A percentile compares a stretch with the other conserved stretches of the same genome.
phyloP scores from a whole-genome alignment of 2,797 vertebrate species.

The Myripristis murdjan region DNA sequence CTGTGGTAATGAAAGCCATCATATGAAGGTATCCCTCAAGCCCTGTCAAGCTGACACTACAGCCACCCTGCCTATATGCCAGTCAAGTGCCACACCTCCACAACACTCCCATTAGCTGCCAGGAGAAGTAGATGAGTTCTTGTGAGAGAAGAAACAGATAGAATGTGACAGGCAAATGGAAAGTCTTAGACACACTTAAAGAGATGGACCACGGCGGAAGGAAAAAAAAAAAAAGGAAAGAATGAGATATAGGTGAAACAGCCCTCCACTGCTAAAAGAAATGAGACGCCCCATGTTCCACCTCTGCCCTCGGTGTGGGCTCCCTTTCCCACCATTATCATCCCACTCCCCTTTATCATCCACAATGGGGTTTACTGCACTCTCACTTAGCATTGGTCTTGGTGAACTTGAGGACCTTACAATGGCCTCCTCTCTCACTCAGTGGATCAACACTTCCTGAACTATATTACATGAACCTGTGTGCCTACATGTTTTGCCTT shows the following conservation, averaged over 20 bases:
- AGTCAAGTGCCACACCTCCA: slow-evolving; percentile 47
- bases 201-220: slow-evolving; percentile 11
- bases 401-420: no score
- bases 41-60: slow-evolving; percentile 17
- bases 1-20: slow-evolving; percentile 25
- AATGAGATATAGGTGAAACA: neutral
- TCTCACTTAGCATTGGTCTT: slow-evolving; percentile 10
- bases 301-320: slow-evolving; percentile 2
- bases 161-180: slow-evolving; percentile 66
- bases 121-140: slow-evolving; percentile 40
- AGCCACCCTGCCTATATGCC: slow-evolving; percentile 7
- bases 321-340: slow-evolving; percentile 8
- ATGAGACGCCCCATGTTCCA: neutral
- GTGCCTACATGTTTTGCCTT: slow-evolving; percentile 26
- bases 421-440: neutral
- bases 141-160: slow-evolving; percentile 50
- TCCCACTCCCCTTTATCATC: slow-evolving; percentile 34
- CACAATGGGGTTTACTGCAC: slow-evolving; percentile 21
- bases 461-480: slow-evolving; percentile 1
- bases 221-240: slow-evolving; percentile 19
- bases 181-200: slow-evolving; percentile 60
- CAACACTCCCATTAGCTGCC: slow-evolving; percentile 46
- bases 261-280: no score
- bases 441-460: neutral
- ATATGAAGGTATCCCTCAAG: slow-evolving; percentile 14